phyloP scores from a whole-genome alignment of 2,113 vertebrate species.

The Benitochromis conjunctus region DNA sequence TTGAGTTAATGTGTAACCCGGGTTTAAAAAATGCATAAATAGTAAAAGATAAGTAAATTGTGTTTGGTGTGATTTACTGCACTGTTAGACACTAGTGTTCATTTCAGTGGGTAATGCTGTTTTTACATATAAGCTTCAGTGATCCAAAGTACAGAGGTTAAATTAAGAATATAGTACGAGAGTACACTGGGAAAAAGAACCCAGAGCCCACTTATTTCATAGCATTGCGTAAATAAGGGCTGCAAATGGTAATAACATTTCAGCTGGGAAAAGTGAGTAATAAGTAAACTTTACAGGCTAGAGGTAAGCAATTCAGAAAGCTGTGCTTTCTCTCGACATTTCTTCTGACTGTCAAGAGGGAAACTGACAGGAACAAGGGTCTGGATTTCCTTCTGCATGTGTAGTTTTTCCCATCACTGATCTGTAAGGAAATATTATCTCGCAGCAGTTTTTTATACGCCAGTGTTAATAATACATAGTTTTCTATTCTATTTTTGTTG shows the following conservation, averaged over 20 bases:
- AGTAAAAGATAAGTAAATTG: too few relatives aligned
- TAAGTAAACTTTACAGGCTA: background rate
- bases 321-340: background rate
- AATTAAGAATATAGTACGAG: too few relatives aligned
- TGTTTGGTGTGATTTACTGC: too few relatives aligned
- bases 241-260: background rate
- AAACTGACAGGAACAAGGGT: background rate
- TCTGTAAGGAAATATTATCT: slow-evolving; percentile 49
- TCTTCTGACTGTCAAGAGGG: background rate
- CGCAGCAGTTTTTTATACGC: slow-evolving; percentile 37
- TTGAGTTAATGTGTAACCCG: too few relatives aligned
- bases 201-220: too few relatives aligned
- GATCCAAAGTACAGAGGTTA: too few relatives aligned
- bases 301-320: background rate
- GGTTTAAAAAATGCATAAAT: too few relatives aligned
- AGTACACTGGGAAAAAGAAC: too few relatives aligned
- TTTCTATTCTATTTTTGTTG: background rate
- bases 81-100: too few relatives aligned
- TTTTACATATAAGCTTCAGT: too few relatives aligned
- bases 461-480: slow-evolving; percentile 70
- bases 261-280: background rate
- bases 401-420: slow-evolving; percentile 16
- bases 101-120: too few relatives aligned
- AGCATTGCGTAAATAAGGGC: too few relatives aligned
- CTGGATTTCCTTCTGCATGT: background rate